Percentiles rank a stretch among this genome's conserved stretches.
Conservation (phyloP, 2,888 invertebrate species). For the Parnassius glacialis region DNA sequence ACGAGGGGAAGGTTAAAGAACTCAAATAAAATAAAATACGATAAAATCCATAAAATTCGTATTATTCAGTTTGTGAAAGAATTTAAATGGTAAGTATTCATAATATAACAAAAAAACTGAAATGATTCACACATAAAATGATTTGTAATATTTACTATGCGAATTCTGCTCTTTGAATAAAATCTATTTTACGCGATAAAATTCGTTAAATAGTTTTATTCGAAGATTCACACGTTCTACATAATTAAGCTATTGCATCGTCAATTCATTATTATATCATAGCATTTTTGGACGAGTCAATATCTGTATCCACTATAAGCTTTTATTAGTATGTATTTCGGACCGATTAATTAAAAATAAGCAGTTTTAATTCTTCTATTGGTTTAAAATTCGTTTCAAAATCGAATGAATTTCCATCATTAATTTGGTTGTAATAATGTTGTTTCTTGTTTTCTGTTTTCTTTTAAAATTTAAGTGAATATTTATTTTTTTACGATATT, state of each 20-base stretch:
- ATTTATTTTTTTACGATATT: slow-evolving; percentile 63
- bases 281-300: slow-evolving; percentile 1
- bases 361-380: slow-evolving; percentile 2
- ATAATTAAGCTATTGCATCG: background rate
- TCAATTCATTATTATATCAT: slow-evolving; percentile 21
- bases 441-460: slow-evolving; percentile 47
- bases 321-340: slow-evolving; percentile 5
- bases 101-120: too few species aligned
- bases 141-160: too few species aligned
- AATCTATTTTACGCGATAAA: too few species aligned
- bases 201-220: too few species aligned
- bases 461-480: slow-evolving; percentile 47
- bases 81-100: too few species aligned
- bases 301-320: slow-evolving; percentile 1
- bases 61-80: too few species aligned
- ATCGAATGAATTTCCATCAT: slow-evolving; percentile 25
- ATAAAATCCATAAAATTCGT: too few species aligned
- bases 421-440: slow-evolving; percentile 40
- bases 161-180: too few species aligned
- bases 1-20: too few species aligned
- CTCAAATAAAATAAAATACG: too few species aligned
- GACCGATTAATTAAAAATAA: slow-evolving; percentile 14
- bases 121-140: too few species aligned
- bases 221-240: background rate
- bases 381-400: slow-evolving; percentile 13